Conservation (phyloP, 2,797 vertebrate genomes). For the Chelon auratus region DNA sequence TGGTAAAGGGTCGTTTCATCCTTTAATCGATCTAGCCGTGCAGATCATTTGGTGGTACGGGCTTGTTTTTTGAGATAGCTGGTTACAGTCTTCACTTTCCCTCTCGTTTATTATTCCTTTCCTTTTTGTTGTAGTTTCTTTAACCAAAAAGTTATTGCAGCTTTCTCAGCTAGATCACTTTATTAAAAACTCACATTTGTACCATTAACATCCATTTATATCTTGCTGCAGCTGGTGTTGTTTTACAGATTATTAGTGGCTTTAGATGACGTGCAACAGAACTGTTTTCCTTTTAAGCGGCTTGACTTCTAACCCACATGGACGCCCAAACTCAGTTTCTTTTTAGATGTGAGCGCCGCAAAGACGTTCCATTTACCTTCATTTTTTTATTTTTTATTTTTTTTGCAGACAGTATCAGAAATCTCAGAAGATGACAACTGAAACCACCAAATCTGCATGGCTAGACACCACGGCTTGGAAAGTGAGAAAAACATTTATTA, state of each 20-base stretch:
- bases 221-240: background rate
- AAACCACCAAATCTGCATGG: slow-evolving; percentile 14
- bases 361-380: background rate
- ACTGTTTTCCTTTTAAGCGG: too few relatives aligned
- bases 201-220: background rate
- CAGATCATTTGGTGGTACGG: slow-evolving; percentile 15
- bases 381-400: background rate
- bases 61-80: background rate
- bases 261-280: too few relatives aligned
- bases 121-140: background rate
- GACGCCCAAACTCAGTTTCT: background rate
- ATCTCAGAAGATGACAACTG: background rate
- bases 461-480: background rate
- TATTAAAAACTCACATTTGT: background rate
- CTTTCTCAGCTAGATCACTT: background rate
- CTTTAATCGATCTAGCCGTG: slow-evolving; percentile 25
- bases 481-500: background rate
- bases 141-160: background rate
- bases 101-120: background rate
- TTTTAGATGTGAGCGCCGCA: slow-evolving; percentile 1
- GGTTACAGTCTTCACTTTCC: background rate
- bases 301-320: too few relatives aligned
- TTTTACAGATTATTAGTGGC: too few relatives aligned
- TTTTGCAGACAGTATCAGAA: slow-evolving; percentile 5
- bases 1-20: slow-evolving; percentile 20